Evolutionary conservation across 1,140 invertebrate species (phyloP).

Genomic region (Adelges cooleyi): DNA sequence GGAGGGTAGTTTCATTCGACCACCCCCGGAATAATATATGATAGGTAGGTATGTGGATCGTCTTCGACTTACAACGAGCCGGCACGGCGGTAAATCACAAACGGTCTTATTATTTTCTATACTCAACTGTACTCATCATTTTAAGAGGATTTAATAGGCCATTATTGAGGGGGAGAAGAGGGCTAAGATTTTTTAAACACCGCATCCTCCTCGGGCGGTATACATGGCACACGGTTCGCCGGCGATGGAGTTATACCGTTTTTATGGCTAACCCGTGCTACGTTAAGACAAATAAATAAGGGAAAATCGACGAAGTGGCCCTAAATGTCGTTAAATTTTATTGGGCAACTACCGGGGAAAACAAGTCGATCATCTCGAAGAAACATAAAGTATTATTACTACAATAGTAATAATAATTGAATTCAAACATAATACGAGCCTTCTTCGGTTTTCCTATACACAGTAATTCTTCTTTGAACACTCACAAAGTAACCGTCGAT

Average conservation of each 20-base stretch:
- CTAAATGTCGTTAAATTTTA: background rate
- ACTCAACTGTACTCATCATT: background rate
- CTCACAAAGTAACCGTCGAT: no score
- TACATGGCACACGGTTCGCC: background rate
- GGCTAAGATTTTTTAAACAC: background rate
- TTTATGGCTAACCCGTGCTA: background rate
- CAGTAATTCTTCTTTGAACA: no score
- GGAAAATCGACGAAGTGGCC: background rate
- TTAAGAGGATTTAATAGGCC: slow-evolving; percentile 4
- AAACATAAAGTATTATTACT: no score
- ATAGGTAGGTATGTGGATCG: no score
- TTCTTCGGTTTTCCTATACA: no score
- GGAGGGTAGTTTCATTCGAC: no score
- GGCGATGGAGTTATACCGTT: background rate
- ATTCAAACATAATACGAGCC: no score
- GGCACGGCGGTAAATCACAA: no score
- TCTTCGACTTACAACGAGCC: background rate
- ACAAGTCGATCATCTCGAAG: background rate
- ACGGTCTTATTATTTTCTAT: background rate
- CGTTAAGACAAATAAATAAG: background rate
- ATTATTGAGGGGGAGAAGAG: background rate
- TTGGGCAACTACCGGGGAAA: background rate
- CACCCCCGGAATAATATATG: no score
- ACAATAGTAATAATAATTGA: no score
- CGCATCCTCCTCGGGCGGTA: background rate